Conservation (phyloP, 2,797 vertebrate species). For the Pantherophis vulpinus region DNA sequence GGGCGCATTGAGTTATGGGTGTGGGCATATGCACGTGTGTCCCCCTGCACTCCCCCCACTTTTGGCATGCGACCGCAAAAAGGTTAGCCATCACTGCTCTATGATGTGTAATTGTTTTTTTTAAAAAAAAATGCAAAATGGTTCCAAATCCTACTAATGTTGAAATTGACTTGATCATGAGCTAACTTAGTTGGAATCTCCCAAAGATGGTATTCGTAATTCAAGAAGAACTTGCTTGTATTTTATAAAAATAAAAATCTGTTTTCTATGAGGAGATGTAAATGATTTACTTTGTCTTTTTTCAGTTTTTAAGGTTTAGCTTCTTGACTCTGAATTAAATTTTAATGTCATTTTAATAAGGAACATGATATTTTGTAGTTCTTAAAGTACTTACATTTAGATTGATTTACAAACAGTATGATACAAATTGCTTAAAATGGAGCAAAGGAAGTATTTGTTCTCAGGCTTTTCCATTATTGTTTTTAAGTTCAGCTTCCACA, state of each 20-base stretch:
- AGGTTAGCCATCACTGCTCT: no score
- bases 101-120: not conserved
- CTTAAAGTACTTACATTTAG: not conserved
- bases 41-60: no score
- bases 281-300: not conserved
- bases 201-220: not conserved
- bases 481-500: not conserved
- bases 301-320: not conserved
- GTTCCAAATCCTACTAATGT: not conserved
- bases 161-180: not conserved
- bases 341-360: not conserved
- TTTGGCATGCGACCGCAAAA: no score
- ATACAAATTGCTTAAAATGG: not conserved
- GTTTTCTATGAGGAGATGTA: not conserved
- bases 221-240: not conserved
- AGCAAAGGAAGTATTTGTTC: not conserved
- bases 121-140: not conserved
- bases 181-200: not conserved
- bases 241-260: not conserved
- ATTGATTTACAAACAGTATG: not conserved
- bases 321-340: not conserved
- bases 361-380: not conserved
- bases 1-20: no score
- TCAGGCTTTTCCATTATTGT: not conserved
- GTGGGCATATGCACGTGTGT: no score